Evolutionary conservation across 2,888 invertebrate species (phyloP).

Genomic region (Taenaris catops): DNA sequence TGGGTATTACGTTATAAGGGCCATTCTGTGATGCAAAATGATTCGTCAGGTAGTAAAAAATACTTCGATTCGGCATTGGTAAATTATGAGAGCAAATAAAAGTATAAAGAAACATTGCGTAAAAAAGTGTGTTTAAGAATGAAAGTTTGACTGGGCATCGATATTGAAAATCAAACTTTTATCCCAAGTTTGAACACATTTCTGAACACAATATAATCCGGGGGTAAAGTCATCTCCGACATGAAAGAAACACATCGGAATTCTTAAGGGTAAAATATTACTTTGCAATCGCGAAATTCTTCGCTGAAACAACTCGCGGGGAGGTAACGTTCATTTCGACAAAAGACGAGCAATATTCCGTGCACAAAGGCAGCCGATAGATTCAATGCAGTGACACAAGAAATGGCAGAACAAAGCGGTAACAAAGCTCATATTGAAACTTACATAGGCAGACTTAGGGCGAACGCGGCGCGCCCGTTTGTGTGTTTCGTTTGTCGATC

Average conservation of each 20-base stretch:
- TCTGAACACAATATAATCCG: constrained; percentile 61
- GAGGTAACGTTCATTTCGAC: constrained; percentile 76
- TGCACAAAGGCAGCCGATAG: constrained; percentile 78
- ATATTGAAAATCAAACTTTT: constrained; percentile 54
- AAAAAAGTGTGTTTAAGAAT: neutral
- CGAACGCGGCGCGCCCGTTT: constrained; percentile 27
- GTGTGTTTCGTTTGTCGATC: constrained; percentile 15
- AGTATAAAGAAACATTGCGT: constrained; percentile 7
- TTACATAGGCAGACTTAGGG: constrained; percentile 39
- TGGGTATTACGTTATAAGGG: too few relatives aligned
- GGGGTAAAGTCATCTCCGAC: constrained; percentile 72
- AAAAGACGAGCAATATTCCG: constrained; percentile 78
- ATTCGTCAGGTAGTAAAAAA: too few relatives aligned
- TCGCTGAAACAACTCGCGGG: constrained; percentile 74
- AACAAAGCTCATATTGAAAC: constrained; percentile 76
- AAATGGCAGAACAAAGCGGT: constrained; percentile 73
- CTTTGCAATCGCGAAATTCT: constrained; percentile 78
- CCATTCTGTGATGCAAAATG: too few relatives aligned
- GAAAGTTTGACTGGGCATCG: constrained; percentile 28
- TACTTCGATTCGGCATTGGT: neutral
- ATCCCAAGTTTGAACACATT: constrained; percentile 52
- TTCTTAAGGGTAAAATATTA: constrained; percentile 77
- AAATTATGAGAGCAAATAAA: neutral
- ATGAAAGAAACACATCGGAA: constrained; percentile 76
- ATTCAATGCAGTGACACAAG: constrained; percentile 80